Base-by-base conservation (phyloP, 2,797 vertebrate species). In the Protosalanx chinensis region DNA sequence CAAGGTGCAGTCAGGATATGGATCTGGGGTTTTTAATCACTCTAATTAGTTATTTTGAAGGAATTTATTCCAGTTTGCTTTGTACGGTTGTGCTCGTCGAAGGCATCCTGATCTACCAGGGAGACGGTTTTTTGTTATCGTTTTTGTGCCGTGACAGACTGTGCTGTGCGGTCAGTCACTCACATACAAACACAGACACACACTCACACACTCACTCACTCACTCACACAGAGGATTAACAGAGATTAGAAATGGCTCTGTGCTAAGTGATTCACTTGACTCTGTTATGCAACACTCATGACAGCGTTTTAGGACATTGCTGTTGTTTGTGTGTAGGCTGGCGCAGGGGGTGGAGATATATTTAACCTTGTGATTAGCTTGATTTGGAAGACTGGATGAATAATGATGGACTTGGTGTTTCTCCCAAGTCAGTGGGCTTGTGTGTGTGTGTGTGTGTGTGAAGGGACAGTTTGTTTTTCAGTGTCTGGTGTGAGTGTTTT, bases 211-310 rank as follows among this genome's bases (percentile, higher is more conserved):
- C 10, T 12, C 10, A 46, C 41, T 12, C 41, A 46, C 41, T 12
- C 37, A 41, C 37, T 10, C 37, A 41, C 41, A 46, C 18, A 64
- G 18, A 64, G 62, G n/a, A 37, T 64, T 41, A 64, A 20, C 62
- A 64, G 61, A 85, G 88, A 90, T 91, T 89, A 90, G 76, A 84
- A 77, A 76, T 86, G 74, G 81, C 85, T 89, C 76, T 88, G 78
- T 81, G 81, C 80, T 87, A 85, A 88, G 84, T 88, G 87, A 91
- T 87, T 90, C 85, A 81, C 86, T 88, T 82, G 82, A 84, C 83
- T 84, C 76, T 18, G 80, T 91, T 91, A 87, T 18, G 82, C 83
- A 91, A 90, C 81, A 72, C 71, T 41, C 79, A 84, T 85, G 84
- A 82, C 76, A 46, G 71, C 75, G 77, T 77, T 79, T 81, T 82